A percentile compares a stretch with the other conserved stretches of the same genome.
Conservation (phyloP, 2,113 vertebrate genomes). For the Panurus biarmicus region DNA sequence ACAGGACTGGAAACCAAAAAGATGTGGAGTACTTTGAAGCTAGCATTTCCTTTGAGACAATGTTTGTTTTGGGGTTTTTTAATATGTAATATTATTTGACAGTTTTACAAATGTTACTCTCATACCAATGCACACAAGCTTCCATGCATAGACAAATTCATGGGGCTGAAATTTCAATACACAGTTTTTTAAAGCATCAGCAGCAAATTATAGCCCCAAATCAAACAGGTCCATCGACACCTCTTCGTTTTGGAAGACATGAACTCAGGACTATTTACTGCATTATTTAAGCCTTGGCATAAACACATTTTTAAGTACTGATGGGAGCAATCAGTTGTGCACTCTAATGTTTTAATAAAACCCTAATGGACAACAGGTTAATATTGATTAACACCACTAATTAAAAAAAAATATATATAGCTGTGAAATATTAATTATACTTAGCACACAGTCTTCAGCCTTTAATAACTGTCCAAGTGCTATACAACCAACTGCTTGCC, state of each 20-base stretch:
- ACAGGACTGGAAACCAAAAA: background rate
- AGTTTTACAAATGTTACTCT: background rate
- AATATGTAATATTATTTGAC: background rate
- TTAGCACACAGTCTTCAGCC: background rate
- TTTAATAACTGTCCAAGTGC: background rate
- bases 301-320: background rate
- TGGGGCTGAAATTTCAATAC: background rate
- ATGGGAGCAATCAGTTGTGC: background rate
- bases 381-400: slow-evolving; percentile 30
- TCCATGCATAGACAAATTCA: background rate
- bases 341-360: background rate
- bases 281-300: background rate
- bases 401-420: background rate
- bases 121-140: background rate
- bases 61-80: background rate
- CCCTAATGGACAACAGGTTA: background rate
- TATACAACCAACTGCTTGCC: background rate
- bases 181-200: background rate
- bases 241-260: background rate
- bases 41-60: slow-evolving; percentile 2
- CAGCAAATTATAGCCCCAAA: background rate
- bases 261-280: background rate
- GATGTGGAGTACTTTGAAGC: background rate
- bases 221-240: background rate
- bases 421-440: background rate